Evolutionary conservation across 2,797 vertebrate species (phyloP).

Genomic region (Scomberomorus guttatus): DNA sequence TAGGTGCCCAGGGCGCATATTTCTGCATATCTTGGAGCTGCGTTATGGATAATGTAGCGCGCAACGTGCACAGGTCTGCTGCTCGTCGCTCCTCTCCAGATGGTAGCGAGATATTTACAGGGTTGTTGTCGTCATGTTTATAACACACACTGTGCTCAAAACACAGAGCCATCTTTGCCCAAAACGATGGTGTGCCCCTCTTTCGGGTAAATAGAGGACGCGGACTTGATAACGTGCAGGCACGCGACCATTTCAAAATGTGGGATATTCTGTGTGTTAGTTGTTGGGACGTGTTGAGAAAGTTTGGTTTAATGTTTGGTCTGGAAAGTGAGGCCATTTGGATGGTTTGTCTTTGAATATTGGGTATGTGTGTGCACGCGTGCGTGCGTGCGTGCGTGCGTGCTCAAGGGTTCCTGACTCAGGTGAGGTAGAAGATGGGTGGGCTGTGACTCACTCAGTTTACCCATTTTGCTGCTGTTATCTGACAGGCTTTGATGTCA

Average conservation of each 20-base stretch:
- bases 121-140: slow-evolving; percentile 22
- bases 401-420: slow-evolving; percentile 47
- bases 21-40: slow-evolving; percentile 46
- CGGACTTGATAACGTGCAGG: neutral
- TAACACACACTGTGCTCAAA: slow-evolving; percentile 24
- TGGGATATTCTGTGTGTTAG: neutral
- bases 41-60: slow-evolving; percentile 56
- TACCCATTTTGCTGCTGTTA: slow-evolving; percentile 59
- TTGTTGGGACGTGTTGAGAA: slow-evolving; percentile 51
- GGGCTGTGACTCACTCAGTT: slow-evolving; percentile 73
- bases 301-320: slow-evolving; percentile 58
- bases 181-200: slow-evolving; percentile 1
- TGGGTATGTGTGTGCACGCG: neutral
- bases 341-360: neutral
- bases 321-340: slow-evolving; percentile 18
- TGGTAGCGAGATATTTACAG: slow-evolving; percentile 54
- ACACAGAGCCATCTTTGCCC: slow-evolving; percentile 22
- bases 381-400: slow-evolving; percentile 4
- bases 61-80: slow-evolving; percentile 32
- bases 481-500: slow-evolving; percentile 70
- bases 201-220: neutral
- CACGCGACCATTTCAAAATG: neutral
- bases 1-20: slow-evolving; percentile 56
- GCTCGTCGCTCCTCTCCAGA: slow-evolving; percentile 51
- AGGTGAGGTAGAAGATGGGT: slow-evolving; percentile 66